Evolutionary conservation across 2,888 invertebrate genomes (phyloP).

Genomic region (Orchesellides sinensis): DNA sequence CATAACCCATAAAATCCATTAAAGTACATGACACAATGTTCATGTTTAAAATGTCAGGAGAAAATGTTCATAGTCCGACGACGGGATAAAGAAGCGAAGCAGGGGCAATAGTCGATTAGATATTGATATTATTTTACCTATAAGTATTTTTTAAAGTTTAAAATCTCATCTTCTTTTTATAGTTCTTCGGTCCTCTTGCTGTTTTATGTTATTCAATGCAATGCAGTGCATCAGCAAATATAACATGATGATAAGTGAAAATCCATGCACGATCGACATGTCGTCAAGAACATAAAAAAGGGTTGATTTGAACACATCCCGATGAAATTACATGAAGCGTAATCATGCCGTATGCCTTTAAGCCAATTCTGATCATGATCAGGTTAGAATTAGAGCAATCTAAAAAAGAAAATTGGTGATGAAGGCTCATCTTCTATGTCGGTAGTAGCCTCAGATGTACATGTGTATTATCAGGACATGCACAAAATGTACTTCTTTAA

Average conservation of each 20-base stretch:
- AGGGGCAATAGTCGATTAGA: too few species aligned
- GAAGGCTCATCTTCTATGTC: too few species aligned
- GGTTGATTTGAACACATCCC: constrained; percentile 1
- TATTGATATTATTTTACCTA: not conserved
- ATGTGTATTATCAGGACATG: too few species aligned
- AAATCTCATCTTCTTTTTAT: not conserved
- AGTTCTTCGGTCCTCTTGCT: constrained; percentile 29
- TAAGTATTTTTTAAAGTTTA: not conserved
- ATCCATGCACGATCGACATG: constrained; percentile 51
- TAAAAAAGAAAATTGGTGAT: not conserved
- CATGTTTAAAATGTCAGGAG: not conserved
- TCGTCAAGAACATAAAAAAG: not conserved
- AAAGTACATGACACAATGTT: not conserved
- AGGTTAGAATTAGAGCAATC: not conserved
- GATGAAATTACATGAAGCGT: not conserved
- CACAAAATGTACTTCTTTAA: too few species aligned
- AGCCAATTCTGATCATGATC: not conserved
- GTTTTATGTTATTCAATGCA: not conserved
- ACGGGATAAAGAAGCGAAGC: not conserved
- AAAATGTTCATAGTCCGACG: constrained; percentile 6
- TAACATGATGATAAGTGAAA: constrained; percentile 46
- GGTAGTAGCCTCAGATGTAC: too few species aligned
- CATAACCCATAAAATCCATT: not conserved
- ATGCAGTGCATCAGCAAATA: constrained; percentile 1
- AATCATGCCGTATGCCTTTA: not conserved